A percentile compares a stretch with the other conserved stretches of the same genome.
Evolutionary conservation across 1,140 invertebrate species (phyloP).

Genomic region (Plodia interpunctella): DNA sequence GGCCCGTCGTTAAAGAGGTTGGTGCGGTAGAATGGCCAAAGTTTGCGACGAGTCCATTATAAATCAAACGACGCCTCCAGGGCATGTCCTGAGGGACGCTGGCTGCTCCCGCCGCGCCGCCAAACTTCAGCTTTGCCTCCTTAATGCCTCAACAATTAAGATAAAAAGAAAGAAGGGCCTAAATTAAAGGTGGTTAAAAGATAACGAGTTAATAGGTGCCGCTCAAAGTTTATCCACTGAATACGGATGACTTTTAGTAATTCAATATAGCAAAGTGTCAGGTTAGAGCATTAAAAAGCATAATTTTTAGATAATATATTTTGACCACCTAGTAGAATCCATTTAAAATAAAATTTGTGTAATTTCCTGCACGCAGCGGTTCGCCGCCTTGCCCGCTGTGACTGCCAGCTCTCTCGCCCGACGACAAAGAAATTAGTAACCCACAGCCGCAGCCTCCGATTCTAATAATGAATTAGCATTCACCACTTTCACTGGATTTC

Average conservation of each 20-base stretch:
- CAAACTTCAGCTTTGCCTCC: slow-evolving; percentile 68
- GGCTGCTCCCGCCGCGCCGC: slow-evolving; percentile 53
- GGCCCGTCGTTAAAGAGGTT: slow-evolving; percentile 72
- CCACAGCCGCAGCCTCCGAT: slow-evolving; percentile 53
- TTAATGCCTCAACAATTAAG: slow-evolving; percentile 75
- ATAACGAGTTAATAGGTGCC: slow-evolving; percentile 70
- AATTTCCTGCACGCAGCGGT: background rate
- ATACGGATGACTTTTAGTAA: slow-evolving; percentile 28
- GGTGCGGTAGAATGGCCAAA: slow-evolving; percentile 69
- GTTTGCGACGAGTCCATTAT: slow-evolving; percentile 75
- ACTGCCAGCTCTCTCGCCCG: slow-evolving; percentile 51
- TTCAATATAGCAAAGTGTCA: too few relatives aligned
- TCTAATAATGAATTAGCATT: slow-evolving; percentile 38
- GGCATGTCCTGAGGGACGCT: slow-evolving; percentile 71
- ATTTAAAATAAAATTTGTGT: slow-evolving; percentile 8
- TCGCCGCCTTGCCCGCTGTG: slow-evolving; percentile 9
- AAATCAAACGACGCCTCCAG: slow-evolving; percentile 75
- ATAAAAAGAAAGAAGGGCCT: slow-evolving; percentile 73
- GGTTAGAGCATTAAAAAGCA: background rate
- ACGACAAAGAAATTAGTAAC: slow-evolving; percentile 63
- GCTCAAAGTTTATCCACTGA: slow-evolving; percentile 44
- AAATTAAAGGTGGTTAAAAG: slow-evolving; percentile 74
- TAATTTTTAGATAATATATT: background rate
- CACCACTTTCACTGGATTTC: too few relatives aligned
- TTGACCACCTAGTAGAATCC: background rate